Percentiles rank a stretch among this genome's conserved stretches.
Conservation (phyloP, 2,113 vertebrate species). For the Eubucco bourcierii region DNA sequence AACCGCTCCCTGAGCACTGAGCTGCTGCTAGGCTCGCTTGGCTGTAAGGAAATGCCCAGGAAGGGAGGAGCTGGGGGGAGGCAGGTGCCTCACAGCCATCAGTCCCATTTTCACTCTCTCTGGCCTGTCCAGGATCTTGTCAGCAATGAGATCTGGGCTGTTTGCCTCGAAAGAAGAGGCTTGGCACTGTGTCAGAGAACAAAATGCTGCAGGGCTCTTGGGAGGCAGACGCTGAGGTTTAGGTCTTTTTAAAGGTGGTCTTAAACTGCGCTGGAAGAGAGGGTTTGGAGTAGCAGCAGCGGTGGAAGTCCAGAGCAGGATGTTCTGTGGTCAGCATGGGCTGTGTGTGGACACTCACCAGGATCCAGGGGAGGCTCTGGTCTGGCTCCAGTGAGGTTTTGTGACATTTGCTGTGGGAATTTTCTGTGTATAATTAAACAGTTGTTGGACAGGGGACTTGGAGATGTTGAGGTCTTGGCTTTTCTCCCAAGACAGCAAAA, state of each 20-base stretch:
- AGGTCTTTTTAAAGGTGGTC: background rate
- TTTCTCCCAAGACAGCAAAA: background rate
- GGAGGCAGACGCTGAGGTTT: background rate
- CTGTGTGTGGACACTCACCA: fast-evolving
- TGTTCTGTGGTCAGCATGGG: background rate
- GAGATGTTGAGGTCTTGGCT: background rate
- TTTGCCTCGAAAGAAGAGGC: background rate
- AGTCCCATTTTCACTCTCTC: background rate
- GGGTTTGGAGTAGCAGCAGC: background rate
- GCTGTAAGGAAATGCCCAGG: background rate
- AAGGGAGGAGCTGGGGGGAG: background rate
- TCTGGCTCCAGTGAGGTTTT: background rate
- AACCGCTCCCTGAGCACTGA: slow-evolving; percentile 74
- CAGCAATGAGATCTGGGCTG: background rate
- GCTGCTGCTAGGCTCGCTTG: slow-evolving; percentile 68
- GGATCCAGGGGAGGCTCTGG: background rate
- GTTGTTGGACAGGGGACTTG: background rate
- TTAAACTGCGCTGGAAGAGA: background rate
- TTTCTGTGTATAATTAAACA: background rate
- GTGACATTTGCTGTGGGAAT: background rate
- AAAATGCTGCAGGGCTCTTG: background rate
- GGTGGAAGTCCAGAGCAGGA: background rate
- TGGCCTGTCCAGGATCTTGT: background rate
- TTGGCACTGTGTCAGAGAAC: background rate
- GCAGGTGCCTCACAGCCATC: background rate